Evolutionary conservation across 2,113 vertebrate genomes (phyloP).

Genomic region (Antennarius striatus): DNA sequence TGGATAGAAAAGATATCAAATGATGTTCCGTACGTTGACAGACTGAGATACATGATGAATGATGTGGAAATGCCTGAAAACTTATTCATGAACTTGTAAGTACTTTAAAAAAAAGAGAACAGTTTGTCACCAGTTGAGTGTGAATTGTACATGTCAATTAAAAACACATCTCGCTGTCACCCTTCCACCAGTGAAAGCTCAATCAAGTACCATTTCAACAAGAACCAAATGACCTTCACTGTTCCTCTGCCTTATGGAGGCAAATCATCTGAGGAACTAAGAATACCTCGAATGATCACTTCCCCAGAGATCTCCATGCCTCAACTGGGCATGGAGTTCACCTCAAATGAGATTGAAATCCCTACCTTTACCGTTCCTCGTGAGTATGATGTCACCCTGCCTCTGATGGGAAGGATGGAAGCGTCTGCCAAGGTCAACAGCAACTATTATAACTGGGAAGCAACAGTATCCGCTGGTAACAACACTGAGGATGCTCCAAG

Average conservation of each 20-base stretch:
- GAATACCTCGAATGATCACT: slow-evolving; percentile 70
- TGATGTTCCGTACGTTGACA: slow-evolving; percentile 77
- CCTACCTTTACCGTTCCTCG: slow-evolving; percentile 84
- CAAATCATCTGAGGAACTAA: slow-evolving; percentile 82
- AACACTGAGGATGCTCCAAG: slow-evolving; percentile 66
- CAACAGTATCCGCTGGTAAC: slow-evolving; percentile 79
- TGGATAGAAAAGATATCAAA: slow-evolving; percentile 83
- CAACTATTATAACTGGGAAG: slow-evolving; percentile 91
- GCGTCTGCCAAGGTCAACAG: slow-evolving; percentile 83
- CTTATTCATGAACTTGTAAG: slow-evolving; percentile 89
- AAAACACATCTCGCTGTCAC: slow-evolving; percentile 28
- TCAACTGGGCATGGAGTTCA: slow-evolving; percentile 77
- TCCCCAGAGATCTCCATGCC: slow-evolving; percentile 78
- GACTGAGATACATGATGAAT: slow-evolving; percentile 73
- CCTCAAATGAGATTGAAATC: slow-evolving; percentile 74
- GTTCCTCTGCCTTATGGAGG: slow-evolving; percentile 88
- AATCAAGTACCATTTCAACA: slow-evolving; percentile 83
- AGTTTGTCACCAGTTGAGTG: neutral
- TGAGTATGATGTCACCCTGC: slow-evolving; percentile 79
- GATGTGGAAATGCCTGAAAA: slow-evolving; percentile 83
- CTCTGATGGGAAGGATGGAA: slow-evolving; percentile 84
- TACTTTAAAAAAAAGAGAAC: neutral
- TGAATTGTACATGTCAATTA: neutral
- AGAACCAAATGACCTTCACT: slow-evolving; percentile 76
- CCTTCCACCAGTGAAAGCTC: slow-evolving; percentile 81